Percentiles rank a stretch among this genome's conserved stretches.
These are phyloP conservation scores for Poecile montanus DNA, from an alignment of 2,797 vertebrate genomes.

Conservation along the genomic window DNA sequence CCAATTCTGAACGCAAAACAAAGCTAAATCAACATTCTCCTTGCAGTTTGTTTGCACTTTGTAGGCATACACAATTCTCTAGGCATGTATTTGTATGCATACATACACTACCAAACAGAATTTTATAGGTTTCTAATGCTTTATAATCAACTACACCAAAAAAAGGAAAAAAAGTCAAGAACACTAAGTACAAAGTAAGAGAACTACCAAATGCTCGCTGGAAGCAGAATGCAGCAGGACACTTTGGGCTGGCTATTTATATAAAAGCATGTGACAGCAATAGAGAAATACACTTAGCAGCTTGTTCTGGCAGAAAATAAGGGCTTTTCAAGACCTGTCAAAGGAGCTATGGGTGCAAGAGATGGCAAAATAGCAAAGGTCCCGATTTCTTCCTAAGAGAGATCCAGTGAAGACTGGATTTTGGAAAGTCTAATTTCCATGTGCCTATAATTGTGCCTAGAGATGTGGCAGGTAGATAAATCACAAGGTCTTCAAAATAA, in stretches of 20 bases:
- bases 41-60: neutral
- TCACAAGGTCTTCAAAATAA: neutral
- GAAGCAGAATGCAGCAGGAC: neutral
- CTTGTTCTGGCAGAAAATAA: neutral
- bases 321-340: neutral
- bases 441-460: neutral
- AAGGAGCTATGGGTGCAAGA: neutral
- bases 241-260: neutral
- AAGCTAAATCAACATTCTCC: neutral
- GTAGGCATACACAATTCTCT: neutral
- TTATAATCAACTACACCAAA: neutral
- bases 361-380: neutral
- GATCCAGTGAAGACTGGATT: neutral
- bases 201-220: neutral
- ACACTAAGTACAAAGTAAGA: neutral
- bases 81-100: neutral
- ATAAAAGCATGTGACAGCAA: neutral
- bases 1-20: neutral
- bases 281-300: neutral
- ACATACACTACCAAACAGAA: rapidly evolving
- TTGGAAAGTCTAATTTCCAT: neutral
- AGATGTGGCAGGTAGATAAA: neutral
- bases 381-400: neutral
- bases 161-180: neutral
- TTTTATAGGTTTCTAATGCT: neutral